Conservation (phyloP, 2,797 vertebrate species). For the Melanotaenia nigrans region DNA sequence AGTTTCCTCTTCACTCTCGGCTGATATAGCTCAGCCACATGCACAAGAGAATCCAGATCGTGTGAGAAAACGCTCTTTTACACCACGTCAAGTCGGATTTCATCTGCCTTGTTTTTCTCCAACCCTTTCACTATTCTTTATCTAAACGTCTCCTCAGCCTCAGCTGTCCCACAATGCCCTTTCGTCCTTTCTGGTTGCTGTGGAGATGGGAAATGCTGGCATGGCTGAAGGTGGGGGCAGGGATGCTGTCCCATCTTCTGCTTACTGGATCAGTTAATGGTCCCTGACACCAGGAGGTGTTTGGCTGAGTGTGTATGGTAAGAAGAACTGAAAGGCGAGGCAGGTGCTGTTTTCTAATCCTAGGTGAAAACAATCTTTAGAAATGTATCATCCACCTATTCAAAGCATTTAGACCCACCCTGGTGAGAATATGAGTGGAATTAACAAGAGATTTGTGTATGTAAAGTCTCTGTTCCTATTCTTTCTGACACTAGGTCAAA, state of each 20-base stretch:
- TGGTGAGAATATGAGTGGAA: constrained; percentile 22
- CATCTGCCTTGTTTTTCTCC: constrained; percentile 4
- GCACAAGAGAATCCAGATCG: constrained; percentile 8
- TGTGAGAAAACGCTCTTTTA: constrained; percentile 12
- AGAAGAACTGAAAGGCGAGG: constrained; percentile 20
- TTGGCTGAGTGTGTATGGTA: constrained; percentile 19
- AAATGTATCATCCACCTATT: constrained; percentile 64
- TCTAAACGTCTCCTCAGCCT: constrained; percentile 29
- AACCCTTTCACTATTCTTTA: constrained; percentile 3
- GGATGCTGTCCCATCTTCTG: constrained; percentile 47
- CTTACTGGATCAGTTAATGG: constrained; percentile 48
- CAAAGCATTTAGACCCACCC: constrained; percentile 37
- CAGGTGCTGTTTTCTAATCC: constrained; percentile 46
- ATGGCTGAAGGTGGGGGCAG: constrained; percentile 54
- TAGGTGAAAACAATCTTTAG: constrained; percentile 44
- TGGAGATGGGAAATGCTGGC: constrained; percentile 55
- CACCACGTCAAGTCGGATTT: constrained; percentile 3
- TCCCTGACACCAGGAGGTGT: constrained; percentile 35
- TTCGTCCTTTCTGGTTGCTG: constrained; percentile 52
- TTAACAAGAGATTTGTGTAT: constrained; percentile 9
- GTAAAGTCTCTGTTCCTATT: constrained; percentile 53
- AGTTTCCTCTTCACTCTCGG: constrained; percentile 25
- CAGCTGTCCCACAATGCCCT: constrained; percentile 36
- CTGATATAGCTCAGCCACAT: constrained; percentile 33
- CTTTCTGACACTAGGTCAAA: constrained; percentile 46